phyloP scores from a whole-genome alignment of 2,888 invertebrate genomes.

The Rhagonycha fulva region DNA sequence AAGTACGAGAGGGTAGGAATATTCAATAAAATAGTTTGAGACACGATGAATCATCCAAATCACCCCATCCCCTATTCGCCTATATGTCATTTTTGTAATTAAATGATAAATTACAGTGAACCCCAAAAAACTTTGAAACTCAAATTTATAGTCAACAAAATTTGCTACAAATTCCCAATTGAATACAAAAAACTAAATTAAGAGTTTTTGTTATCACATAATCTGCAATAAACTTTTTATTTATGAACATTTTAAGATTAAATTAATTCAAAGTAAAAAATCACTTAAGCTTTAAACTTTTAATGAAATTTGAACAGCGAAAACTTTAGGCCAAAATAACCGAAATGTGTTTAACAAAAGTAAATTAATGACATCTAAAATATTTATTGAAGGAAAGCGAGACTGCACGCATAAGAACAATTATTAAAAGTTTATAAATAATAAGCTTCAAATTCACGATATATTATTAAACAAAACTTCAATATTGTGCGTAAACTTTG shows the following conservation, averaged over 20 bases:
- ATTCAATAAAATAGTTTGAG: slow-evolving; percentile 3
- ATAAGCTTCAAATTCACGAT: background rate
- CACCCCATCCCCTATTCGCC: slow-evolving; percentile 12
- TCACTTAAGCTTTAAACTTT: background rate
- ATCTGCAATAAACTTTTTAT: background rate
- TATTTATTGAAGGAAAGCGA: background rate
- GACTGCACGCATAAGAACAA: background rate
- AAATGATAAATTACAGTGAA: slow-evolving; percentile 14
- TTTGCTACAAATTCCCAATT: background rate
- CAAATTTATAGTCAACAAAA: background rate
- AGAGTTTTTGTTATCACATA: background rate
- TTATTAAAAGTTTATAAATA: background rate
- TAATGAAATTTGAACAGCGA: background rate
- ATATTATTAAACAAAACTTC: background rate
- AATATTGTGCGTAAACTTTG: background rate
- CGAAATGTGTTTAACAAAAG: background rate
- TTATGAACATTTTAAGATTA: too few relatives aligned
- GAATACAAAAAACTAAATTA: background rate
- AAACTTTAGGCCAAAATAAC: background rate
- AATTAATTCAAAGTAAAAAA: too few relatives aligned
- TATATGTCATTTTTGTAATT: slow-evolving; percentile 21
- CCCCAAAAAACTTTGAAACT: background rate
- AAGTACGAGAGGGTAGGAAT: slow-evolving; percentile 6
- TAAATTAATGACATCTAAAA: background rate
- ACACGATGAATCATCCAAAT: slow-evolving; percentile 10